phyloP scores from a whole-genome alignment of 2,797 vertebrate genomes.

The Capromys pilorides region DNA sequence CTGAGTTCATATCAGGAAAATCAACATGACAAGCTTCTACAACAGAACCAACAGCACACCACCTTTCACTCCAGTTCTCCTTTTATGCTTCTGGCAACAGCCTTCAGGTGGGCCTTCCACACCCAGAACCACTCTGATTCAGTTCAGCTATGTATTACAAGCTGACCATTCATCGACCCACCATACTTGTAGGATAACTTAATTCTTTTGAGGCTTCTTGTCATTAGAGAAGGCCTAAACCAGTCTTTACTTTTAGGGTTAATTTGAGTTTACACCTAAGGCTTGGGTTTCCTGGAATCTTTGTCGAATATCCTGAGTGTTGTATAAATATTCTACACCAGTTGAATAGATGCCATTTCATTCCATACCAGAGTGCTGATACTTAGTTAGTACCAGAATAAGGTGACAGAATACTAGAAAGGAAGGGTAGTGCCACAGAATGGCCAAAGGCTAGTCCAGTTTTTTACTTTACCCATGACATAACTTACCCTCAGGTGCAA shows the following conservation, averaged over 20 bases:
- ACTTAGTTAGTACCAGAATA: neutral
- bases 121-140: neutral
- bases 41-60: neutral
- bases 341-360: neutral
- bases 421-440: no score
- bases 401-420: neutral
- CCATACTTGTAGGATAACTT: neutral
- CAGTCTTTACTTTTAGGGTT: neutral
- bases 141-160: neutral
- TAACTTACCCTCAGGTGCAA: neutral
- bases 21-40: neutral
- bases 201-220: neutral
- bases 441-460: neutral
- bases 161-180: neutral
- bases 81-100: neutral
- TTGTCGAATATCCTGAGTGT: neutral
- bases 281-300: neutral
- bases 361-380: neutral
- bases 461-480: constrained; percentile 18
- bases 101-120: neutral
- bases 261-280: neutral
- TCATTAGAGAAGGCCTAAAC: neutral
- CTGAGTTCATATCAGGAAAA: neutral
- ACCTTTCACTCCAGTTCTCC: neutral
- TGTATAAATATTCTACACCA: neutral